Evolutionary conservation across 1,140 invertebrate genomes (phyloP).

Genomic region (Melipona quadrifasciata): DNA sequence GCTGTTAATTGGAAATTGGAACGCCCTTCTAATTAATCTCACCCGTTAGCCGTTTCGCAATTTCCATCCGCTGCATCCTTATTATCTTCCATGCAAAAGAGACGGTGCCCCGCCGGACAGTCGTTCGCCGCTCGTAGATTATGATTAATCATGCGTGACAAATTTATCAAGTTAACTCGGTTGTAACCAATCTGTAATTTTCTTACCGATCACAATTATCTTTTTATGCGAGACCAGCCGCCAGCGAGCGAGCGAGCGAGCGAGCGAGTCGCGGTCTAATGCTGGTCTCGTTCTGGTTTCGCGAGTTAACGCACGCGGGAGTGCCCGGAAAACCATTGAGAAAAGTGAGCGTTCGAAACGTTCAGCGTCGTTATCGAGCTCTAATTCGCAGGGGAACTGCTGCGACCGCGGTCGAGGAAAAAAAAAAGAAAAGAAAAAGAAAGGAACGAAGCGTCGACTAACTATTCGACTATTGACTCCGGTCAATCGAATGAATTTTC

Average conservation of each 20-base stretch:
- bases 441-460: no score
- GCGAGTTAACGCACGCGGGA: background rate
- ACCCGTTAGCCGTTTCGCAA: background rate
- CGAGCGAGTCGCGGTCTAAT: background rate
- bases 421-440: no score
- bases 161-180: slow-evolving; percentile 29
- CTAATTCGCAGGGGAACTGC: background rate
- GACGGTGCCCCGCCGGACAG: no score
- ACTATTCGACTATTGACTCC: background rate
- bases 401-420: no score
- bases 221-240: background rate
- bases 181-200: slow-evolving; percentile 38
- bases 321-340: slow-evolving; percentile 3
- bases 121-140: background rate
- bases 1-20: background rate
- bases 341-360: background rate
- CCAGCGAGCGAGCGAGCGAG: no score
- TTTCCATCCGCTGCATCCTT: background rate
- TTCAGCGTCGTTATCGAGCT: background rate
- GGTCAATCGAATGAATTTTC: slow-evolving; percentile 29
- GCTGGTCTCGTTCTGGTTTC: slow-evolving; percentile 21
- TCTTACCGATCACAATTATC: slow-evolving; percentile 27
- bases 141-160: slow-evolving; percentile 31
- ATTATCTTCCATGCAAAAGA: background rate
- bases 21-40: background rate